Percentiles rank a stretch among this genome's conserved stretches.
phyloP scores from a whole-genome alignment of 2,797 vertebrate genomes.

The Rhabdomys pumilio region DNA sequence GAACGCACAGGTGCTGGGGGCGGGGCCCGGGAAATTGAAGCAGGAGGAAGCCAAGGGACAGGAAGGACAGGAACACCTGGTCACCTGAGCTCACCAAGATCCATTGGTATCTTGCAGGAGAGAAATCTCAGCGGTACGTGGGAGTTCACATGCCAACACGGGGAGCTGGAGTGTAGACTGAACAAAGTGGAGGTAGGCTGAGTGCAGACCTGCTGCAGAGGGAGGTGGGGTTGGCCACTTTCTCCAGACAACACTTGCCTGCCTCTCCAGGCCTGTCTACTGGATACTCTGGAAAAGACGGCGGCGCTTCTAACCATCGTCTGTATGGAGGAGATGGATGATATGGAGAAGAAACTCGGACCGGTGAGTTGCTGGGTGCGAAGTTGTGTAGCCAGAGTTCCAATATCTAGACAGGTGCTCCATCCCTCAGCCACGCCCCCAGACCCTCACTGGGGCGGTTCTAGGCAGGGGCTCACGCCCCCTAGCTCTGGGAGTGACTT shows the following conservation, averaged over 20 bases:
- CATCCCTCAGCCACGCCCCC: not conserved
- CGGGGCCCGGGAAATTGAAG: not conserved
- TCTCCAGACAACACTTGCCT: not conserved
- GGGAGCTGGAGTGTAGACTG: constrained; percentile 93
- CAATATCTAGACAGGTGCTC: not conserved
- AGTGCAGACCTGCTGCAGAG: rapidly evolving
- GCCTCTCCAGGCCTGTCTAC: constrained; percentile 75
- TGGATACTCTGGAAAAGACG: not conserved
- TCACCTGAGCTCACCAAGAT: not conserved
- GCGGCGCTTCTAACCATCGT: constrained; percentile 27
- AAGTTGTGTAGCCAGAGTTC: too few relatives aligned
- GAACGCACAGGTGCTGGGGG: constrained; percentile 92
- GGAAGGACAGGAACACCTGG: rapidly evolving
- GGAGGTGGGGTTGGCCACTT: not conserved
- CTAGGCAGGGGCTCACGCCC: not conserved
- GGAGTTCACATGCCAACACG: constrained; percentile 94
- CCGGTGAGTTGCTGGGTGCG: constrained; percentile 48
- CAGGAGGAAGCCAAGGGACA: rapidly evolving
- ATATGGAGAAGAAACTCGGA: constrained; percentile 75
- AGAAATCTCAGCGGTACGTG: constrained; percentile 87
- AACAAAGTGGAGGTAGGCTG: constrained; percentile 95
- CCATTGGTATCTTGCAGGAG: constrained; percentile 89
- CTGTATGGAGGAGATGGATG: constrained; percentile 74
- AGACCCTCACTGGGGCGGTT: not conserved
- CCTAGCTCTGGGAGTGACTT: not conserved